A percentile compares a stretch with the other conserved stretches of the same genome.
Conservation (phyloP, 2,113 vertebrate genomes). For the Axis porcinus region DNA sequence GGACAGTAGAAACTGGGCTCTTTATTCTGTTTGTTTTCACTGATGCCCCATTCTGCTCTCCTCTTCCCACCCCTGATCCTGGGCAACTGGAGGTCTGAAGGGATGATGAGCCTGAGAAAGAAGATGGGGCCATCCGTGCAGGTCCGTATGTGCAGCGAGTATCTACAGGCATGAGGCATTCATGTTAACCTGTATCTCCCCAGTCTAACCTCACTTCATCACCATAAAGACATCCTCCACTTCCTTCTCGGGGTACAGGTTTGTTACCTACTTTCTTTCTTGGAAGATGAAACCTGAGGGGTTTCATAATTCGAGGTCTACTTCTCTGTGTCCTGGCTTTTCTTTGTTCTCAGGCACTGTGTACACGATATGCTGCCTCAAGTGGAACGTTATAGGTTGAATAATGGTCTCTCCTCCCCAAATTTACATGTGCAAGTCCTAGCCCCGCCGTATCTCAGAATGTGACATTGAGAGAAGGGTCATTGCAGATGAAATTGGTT, state of each 20-base stretch:
- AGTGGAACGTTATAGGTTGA: background rate
- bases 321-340: background rate
- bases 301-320: background rate
- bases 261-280: background rate
- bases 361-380: background rate
- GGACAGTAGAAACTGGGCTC: background rate
- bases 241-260: background rate
- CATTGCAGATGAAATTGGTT: background rate
- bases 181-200: accelerated
- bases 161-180: no score
- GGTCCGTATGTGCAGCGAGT: accelerated
- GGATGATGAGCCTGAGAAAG: background rate
- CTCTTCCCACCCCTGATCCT: background rate
- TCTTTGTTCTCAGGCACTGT: background rate
- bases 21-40: background rate
- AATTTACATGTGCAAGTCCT: background rate
- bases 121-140: accelerated
- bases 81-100: background rate
- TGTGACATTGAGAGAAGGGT: background rate
- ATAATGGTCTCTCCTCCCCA: background rate
- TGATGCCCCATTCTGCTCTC: background rate
- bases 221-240: background rate
- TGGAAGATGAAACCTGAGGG: background rate
- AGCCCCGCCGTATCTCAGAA: background rate
- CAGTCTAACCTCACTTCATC: background rate